Evolutionary conservation across 2,888 invertebrate species (phyloP).

Genomic region (Craniophora ligustri): DNA sequence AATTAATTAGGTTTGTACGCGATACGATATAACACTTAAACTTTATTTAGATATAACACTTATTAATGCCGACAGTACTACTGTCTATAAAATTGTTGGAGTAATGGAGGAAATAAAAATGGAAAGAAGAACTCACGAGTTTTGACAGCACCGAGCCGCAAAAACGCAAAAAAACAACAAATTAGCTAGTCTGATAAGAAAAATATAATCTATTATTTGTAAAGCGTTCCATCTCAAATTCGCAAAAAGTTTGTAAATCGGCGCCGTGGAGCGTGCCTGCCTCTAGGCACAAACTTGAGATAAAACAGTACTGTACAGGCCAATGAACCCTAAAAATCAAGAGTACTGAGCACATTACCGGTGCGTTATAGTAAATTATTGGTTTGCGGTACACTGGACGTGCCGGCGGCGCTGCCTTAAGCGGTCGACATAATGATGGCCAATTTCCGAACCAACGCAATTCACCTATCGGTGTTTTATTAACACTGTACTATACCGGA

Average conservation of each 20-base stretch:
- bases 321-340: constrained; percentile 62
- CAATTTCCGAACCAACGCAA: constrained; percentile 71
- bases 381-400: constrained; percentile 65
- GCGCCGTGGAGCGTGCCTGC: neutral
- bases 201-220: constrained; percentile 4
- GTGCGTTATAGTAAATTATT: constrained; percentile 72
- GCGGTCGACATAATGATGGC: constrained; percentile 72
- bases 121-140: no score
- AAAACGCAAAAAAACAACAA: no score
- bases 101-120: no score
- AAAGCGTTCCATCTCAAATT: constrained; percentile 2
- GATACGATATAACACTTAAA: no score
- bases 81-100: no score
- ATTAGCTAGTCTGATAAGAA: neutral
- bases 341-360: constrained; percentile 69
- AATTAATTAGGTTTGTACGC: no score
- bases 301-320: constrained; percentile 51
- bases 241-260: constrained; percentile 15
- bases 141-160: no score
- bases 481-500: constrained; percentile 47
- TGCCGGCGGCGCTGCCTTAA: constrained; percentile 66
- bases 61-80: no score
- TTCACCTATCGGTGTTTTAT: constrained; percentile 60
- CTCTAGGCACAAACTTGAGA: constrained; percentile 36
- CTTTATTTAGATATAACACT: no score